Percentiles rank a stretch among this genome's conserved stretches.
These are phyloP conservation scores for Minunthozetes semirufus DNA, from an alignment of 2,888 invertebrate genomes.

Conservation along the genomic window DNA sequence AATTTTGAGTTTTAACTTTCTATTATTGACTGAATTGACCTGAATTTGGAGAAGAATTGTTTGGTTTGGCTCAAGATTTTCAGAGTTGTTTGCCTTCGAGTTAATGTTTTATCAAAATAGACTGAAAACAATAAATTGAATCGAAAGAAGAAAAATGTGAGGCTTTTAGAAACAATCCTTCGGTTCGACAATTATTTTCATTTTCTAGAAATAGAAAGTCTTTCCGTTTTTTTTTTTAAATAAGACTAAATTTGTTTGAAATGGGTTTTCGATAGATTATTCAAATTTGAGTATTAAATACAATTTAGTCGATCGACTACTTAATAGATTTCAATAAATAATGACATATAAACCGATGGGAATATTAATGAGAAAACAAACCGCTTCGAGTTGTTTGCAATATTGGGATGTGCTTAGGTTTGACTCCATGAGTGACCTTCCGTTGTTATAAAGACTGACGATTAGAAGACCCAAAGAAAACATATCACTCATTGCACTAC, in stretches of 20 bases:
- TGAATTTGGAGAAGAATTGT: background rate
- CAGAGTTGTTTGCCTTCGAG: background rate
- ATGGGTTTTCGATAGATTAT: background rate
- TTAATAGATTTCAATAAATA: background rate
- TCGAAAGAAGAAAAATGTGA: background rate
- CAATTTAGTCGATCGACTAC: background rate
- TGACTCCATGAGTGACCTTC: conserved; percentile 79
- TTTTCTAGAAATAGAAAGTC: background rate
- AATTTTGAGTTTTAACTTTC: background rate
- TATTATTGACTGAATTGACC: background rate
- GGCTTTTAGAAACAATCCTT: background rate
- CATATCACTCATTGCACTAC: conserved; percentile 87
- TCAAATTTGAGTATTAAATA: background rate
- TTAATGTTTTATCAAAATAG: background rate
- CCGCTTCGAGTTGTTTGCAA: conserved; percentile 80
- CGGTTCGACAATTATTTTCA: background rate
- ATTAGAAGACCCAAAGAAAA: conserved; percentile 91
- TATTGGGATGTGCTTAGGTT: conserved; percentile 82
- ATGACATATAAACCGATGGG: background rate
- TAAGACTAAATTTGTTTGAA: background rate
- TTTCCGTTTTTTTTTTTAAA: background rate
- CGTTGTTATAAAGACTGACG: conserved; percentile 84
- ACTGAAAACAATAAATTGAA: background rate
- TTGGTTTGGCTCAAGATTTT: background rate
- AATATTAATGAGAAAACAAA: conserved; percentile 53